Conservation (phyloP, 2,797 vertebrate species). For the Glyptemys insculpta region DNA sequence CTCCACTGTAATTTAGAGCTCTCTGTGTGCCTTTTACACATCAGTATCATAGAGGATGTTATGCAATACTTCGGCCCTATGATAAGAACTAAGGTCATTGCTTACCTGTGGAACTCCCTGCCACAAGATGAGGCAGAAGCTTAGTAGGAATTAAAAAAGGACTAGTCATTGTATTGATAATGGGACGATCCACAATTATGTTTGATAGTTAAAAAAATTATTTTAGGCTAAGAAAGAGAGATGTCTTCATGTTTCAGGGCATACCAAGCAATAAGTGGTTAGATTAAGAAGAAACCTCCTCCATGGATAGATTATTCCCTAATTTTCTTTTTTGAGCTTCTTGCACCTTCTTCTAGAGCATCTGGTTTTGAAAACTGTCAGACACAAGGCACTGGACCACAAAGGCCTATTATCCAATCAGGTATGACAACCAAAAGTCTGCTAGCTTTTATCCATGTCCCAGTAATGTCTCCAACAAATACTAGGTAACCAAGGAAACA, state of each 20-base stretch:
- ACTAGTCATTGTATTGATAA: neutral
- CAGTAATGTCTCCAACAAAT: neutral
- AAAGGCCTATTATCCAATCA: conserved; percentile 39
- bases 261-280: neutral
- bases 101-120: neutral
- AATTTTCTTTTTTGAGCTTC: neutral
- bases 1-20: rapidly evolving
- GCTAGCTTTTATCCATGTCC: neutral
- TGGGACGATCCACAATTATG: neutral
- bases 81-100: neutral
- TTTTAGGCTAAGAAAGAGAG: rapidly evolving
- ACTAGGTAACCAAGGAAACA: neutral
- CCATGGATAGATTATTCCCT: neutral
- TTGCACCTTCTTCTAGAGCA: conserved; percentile 74
- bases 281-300: neutral
- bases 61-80: neutral
- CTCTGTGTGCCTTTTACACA: rapidly evolving
- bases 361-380: conserved; percentile 61
- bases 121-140: neutral
- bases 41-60: neutral
- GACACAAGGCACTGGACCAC: neutral
- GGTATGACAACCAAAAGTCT: neutral
- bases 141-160: neutral
- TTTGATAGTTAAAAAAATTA: conserved; percentile 4
- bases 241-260: neutral